These are phyloP conservation scores for Cynodonichthys magdalenae DNA, from an alignment of 2,797 vertebrate species.

Conservation along the genomic window DNA sequence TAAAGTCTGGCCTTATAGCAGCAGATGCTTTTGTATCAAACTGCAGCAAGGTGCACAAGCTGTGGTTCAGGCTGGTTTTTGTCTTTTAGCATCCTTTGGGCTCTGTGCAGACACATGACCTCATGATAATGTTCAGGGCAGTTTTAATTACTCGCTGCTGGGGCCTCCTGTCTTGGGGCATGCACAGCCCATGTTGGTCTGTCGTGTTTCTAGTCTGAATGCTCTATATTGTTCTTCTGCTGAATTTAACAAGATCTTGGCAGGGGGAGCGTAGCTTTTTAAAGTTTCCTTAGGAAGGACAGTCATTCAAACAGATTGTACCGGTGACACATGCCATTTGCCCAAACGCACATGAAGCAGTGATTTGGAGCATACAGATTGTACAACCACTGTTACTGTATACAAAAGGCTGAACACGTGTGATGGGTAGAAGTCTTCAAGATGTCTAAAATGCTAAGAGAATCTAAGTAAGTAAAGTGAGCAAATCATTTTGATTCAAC, in stretches of 20 bases:
- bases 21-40: conserved; percentile 5
- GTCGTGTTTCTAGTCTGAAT: background rate
- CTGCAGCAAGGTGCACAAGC: background rate
- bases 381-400: background rate
- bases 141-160: conserved; percentile 1
- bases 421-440: background rate
- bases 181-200: background rate
- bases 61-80: background rate
- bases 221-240: background rate
- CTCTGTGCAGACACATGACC: conserved; percentile 5
- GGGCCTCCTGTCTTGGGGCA: background rate
- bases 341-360: background rate
- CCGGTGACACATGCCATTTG: background rate
- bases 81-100: conserved; percentile 1
- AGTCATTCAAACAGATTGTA: conserved; percentile 2
- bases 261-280: background rate
- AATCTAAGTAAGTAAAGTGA: too few relatives aligned
- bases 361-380: background rate
- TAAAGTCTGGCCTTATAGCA: background rate
- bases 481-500: too few relatives aligned
- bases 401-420: background rate
- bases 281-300: background rate
- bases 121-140: conserved; percentile 3
- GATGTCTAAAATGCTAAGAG: too few relatives aligned
- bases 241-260: background rate